These are phyloP conservation scores for Myotis planiceps DNA, from an alignment of 2,797 vertebrate genomes.

Conservation along the genomic window DNA sequence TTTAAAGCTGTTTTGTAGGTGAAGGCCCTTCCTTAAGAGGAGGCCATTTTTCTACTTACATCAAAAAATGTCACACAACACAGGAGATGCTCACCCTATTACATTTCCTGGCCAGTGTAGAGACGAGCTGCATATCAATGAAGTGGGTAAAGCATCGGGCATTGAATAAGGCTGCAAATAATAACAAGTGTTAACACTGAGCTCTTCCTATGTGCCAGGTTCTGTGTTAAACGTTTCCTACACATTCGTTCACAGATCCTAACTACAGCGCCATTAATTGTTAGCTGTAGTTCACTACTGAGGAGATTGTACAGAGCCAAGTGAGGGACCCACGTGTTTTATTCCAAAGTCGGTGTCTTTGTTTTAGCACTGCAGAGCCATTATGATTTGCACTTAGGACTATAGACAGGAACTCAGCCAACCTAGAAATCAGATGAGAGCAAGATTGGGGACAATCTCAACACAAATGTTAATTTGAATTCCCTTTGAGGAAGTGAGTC, in stretches of 20 bases:
- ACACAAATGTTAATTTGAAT: neutral
- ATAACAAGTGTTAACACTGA: neutral
- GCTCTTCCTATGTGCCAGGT: neutral
- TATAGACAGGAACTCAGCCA: neutral
- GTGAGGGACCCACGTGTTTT: neutral
- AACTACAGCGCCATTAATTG: neutral
- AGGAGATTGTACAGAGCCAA: neutral
- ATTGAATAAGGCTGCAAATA: neutral
- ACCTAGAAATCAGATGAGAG: neutral
- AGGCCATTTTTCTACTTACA: conserved; percentile 58
- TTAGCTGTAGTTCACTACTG: neutral
- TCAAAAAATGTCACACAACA: conserved; percentile 42
- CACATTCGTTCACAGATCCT: neutral
- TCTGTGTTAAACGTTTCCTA: neutral
- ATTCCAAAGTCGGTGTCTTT: neutral
- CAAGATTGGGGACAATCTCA: neutral
- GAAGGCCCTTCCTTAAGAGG: conserved; percentile 50
- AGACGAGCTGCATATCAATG: neutral
- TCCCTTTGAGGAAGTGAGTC: neutral
- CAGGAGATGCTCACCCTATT: neutral
- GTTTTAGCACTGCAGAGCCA: neutral
- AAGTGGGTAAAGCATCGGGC: neutral
- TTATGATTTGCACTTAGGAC: neutral
- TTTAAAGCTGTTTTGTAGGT: conserved; percentile 55
- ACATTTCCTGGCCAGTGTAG: neutral